These are phyloP conservation scores for Trichomycterus rosablanca DNA, from an alignment of 2,113 vertebrate species.

Conservation along the genomic window DNA sequence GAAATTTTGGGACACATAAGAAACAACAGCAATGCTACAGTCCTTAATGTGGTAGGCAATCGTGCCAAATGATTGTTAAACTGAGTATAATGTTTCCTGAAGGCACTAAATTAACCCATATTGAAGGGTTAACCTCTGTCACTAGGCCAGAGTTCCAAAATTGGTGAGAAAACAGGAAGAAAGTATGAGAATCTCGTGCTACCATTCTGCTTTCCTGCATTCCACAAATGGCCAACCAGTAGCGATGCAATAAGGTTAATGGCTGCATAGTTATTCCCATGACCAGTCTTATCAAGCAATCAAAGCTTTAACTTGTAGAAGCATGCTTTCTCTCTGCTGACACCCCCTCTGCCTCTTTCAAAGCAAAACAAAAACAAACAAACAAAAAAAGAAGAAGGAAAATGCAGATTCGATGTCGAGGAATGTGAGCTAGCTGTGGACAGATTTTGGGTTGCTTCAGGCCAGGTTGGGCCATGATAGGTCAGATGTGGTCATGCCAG, in stretches of 20 bases:
- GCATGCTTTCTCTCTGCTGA: background rate
- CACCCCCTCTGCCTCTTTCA: slow-evolving; percentile 10
- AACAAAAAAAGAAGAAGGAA: slow-evolving; percentile 16
- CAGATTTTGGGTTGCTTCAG: background rate
- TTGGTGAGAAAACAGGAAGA: too few relatives aligned
- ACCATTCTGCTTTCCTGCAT: too few relatives aligned
- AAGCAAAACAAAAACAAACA: too few relatives aligned
- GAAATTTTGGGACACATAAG: too few relatives aligned
- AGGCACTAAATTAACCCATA: too few relatives aligned
- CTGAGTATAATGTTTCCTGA: too few relatives aligned
- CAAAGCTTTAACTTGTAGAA: slow-evolving; percentile 37
- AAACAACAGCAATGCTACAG: too few relatives aligned
- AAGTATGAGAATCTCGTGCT: too few relatives aligned
- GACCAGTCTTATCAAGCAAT: slow-evolving; percentile 51
- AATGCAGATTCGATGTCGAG: background rate
- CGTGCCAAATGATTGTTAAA: too few relatives aligned
- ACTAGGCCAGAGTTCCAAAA: too few relatives aligned
- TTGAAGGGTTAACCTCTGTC: too few relatives aligned
- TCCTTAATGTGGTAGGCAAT: too few relatives aligned
- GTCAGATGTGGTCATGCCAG: slow-evolving; percentile 1
- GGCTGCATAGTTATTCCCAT: slow-evolving; percentile 42
- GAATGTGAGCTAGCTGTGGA: background rate
- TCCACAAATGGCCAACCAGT: slow-evolving; percentile 18
- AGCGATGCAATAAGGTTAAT: slow-evolving; percentile 45
- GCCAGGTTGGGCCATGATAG: background rate